These are phyloP conservation scores for Triplophysa tibetana DNA, from an alignment of 2,113 vertebrate species.

Conservation along the genomic window DNA sequence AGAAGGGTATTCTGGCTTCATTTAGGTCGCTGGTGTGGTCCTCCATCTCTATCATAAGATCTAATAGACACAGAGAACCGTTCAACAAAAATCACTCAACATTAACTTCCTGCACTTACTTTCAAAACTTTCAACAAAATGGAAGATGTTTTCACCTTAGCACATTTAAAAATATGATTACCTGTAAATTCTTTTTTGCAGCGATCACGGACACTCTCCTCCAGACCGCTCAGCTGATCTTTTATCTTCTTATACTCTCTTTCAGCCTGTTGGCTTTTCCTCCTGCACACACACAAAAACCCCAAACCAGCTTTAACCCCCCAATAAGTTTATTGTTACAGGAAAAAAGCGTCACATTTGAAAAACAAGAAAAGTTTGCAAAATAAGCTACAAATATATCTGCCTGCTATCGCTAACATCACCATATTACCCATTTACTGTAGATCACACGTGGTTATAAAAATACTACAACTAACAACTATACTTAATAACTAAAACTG, in stretches of 20 bases:
- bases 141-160: no score
- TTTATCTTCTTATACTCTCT: slow-evolving; percentile 95
- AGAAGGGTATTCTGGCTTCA: slow-evolving; percentile 90
- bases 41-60: slow-evolving; percentile 99
- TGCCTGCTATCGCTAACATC: no score
- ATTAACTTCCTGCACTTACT: no score
- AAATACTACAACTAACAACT: no score
- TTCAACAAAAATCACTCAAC: background rate
- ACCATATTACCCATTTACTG: no score
- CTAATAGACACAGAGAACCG: slow-evolving; percentile 64
- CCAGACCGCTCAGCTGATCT: slow-evolving; percentile 91
- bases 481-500: no score
- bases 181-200: slow-evolving; percentile 91
- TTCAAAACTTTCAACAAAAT: no score
- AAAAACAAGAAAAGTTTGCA: background rate
- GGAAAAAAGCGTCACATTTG: no score
- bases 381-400: no score
- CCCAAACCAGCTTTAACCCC: background rate
- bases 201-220: slow-evolving; percentile 93
- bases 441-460: no score
- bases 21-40: slow-evolving; percentile 93
- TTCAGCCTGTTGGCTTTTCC: slow-evolving; percentile 95
- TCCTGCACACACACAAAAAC: slow-evolving; percentile 69
- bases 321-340: background rate
- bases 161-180: background rate